These are phyloP conservation scores for Cantharis lateralis DNA, from an alignment of 2,888 invertebrate genomes.

Conservation along the genomic window DNA sequence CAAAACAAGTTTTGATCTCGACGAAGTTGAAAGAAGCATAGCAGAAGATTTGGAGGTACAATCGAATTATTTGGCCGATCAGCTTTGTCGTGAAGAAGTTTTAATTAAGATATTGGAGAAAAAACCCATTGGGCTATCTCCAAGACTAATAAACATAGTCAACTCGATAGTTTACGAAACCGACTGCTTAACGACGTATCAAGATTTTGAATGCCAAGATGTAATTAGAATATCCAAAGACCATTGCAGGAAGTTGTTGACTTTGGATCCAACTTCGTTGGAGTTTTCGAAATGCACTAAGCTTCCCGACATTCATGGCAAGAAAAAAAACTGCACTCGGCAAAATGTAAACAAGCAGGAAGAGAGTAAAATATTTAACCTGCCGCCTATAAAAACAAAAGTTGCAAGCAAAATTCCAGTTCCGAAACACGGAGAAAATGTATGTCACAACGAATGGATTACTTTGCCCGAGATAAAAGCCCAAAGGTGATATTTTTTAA, in stretches of 20 bases:
- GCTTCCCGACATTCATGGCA: not conserved
- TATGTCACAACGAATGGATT: not conserved
- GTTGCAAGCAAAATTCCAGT: not conserved
- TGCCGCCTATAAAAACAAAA: not conserved
- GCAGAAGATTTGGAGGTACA: not conserved
- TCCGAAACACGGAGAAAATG: not conserved
- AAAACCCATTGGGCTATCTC: conserved; percentile 10
- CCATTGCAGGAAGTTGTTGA: conserved; percentile 33
- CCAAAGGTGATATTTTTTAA: not conserved
- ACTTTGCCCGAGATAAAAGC: not conserved
- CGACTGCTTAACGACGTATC: not conserved
- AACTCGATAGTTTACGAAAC: conserved; percentile 19
- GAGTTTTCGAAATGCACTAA: not conserved
- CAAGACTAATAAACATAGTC: conserved; percentile 30
- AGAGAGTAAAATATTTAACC: not conserved
- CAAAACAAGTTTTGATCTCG: not conserved
- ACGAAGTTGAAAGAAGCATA: not conserved
- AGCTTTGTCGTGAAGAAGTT: not conserved
- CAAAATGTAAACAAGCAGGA: not conserved
- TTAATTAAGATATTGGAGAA: not conserved
- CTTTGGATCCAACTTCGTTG: conserved; percentile 16
- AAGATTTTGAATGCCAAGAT: conserved; percentile 3
- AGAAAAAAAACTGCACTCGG: not conserved
- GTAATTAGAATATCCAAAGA: conserved; percentile 27
- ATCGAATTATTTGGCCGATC: not conserved